These are phyloP conservation scores for Acridotheres tristis DNA, from an alignment of 2,797 vertebrate species.

Conservation along the genomic window DNA sequence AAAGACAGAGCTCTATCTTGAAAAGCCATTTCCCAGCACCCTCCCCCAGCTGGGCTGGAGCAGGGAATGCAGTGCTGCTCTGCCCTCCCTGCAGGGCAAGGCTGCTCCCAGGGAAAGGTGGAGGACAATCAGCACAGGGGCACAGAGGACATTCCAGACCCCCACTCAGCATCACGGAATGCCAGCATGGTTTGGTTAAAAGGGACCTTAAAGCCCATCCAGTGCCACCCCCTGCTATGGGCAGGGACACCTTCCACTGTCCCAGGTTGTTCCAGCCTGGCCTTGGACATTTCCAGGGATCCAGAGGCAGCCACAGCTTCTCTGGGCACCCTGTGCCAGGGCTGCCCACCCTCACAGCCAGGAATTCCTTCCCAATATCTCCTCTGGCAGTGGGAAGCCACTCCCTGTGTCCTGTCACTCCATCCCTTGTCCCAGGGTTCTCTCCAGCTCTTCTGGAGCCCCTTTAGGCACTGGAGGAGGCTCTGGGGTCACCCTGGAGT, in stretches of 20 bases:
- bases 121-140: background rate
- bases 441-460: background rate
- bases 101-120: background rate
- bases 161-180: background rate
- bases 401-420: accelerated
- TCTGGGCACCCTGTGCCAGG: background rate
- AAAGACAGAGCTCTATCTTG: background rate
- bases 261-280: background rate
- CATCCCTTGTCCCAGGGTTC: no score
- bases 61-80: background rate
- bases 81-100: background rate
- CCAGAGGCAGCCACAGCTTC: background rate
- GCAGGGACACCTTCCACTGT: accelerated
- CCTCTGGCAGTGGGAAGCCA: background rate
- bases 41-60: background rate
- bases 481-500: accelerated
- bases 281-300: background rate
- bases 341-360: accelerated
- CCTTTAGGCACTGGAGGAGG: accelerated
- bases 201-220: background rate
- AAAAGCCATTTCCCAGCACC: background rate
- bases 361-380: background rate
- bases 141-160: background rate
- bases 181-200: background rate
- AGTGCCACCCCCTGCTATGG: background rate